These are phyloP conservation scores for Monodelphis domestica DNA, from an alignment of 2,797 vertebrate species.

Conservation along the genomic window DNA sequence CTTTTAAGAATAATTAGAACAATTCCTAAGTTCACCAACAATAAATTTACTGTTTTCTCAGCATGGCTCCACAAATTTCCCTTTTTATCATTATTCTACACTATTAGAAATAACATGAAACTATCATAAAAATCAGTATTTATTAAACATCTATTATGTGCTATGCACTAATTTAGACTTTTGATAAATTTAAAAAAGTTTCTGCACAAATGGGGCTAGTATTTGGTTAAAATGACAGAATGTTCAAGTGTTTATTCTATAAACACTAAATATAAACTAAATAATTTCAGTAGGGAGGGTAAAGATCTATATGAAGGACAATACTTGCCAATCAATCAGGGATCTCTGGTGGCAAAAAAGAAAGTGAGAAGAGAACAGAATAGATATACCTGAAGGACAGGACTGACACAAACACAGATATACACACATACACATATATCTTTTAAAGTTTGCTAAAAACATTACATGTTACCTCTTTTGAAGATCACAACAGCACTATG, in stretches of 20 bases:
- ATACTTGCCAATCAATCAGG: not conserved
- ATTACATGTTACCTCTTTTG: not conserved
- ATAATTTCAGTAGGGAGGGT: not conserved
- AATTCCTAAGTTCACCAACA: not conserved
- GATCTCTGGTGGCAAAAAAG: not conserved
- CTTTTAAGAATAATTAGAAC: not conserved
- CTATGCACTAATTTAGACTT: not conserved
- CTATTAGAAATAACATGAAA: not conserved
- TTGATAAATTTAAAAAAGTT: not conserved
- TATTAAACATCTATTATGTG: not conserved
- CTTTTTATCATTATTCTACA: not conserved
- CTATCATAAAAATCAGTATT: not conserved
- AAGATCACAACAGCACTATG: not conserved
- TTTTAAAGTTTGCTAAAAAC: not conserved
- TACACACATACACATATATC: not conserved
- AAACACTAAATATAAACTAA: not conserved
- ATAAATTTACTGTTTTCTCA: not conserved
- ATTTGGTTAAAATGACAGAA: not conserved
- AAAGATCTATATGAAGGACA: not conserved
- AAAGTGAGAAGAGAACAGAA: too few relatives aligned
- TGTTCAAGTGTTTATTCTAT: not conserved
- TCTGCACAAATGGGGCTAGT: not conserved
- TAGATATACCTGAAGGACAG: too few relatives aligned
- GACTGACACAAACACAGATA: too few relatives aligned
- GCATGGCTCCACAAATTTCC: not conserved